Evolutionary conservation across 2,888 invertebrate genomes (phyloP), one percentile per base, ranked within the genome.

Genomic region (Pecten maximus): DNA sequence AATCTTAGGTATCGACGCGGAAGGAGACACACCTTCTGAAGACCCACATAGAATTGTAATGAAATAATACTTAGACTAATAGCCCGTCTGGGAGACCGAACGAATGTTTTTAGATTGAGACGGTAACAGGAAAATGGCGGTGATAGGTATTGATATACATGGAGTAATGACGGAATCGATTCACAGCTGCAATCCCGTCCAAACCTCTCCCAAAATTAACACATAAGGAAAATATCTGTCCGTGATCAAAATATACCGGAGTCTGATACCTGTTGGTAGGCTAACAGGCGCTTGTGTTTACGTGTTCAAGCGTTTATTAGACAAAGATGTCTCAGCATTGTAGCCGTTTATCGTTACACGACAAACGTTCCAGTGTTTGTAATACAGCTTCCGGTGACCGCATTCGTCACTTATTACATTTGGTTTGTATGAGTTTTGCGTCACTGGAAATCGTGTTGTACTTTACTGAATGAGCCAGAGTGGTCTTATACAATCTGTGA

Each of bases 41-140:
- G 54, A 54, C 54, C 54, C 54, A 74, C 10, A 74, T 2, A 74
- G 6, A 74, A 35, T 10, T 10, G 35, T 35, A 74, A 74, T 74
- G 74, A 74, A 35, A 74, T 74, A 74, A 74, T 74, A 74, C 74
- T 28, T 74, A 74, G 35, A 12, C 35, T 74, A 74, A 74, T 74
- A 74, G 35, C 35, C 74, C 35, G 74, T 74, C 74, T 74, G 35
- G 74, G 10, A 74, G 35, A 35, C 12, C 12, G 35, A 35, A 74
- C 6, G 74, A 35, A 74, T 35, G n/a, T 74, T 35, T 28, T 74
- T 12, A 74, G 10, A 74, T 35, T 10, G 4, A 74, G 74, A 74
- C 74, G 35, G 28, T 28, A 35, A 74, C 74, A 35, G 74, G 74
- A 16, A 74, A 74, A 74, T 74, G 74, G 74, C 74, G 60, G n/a